Evolutionary conservation across 1,140 invertebrate species (phyloP), one percentile per base, ranked within the genome.

Genomic region (Linepithema humile): DNA sequence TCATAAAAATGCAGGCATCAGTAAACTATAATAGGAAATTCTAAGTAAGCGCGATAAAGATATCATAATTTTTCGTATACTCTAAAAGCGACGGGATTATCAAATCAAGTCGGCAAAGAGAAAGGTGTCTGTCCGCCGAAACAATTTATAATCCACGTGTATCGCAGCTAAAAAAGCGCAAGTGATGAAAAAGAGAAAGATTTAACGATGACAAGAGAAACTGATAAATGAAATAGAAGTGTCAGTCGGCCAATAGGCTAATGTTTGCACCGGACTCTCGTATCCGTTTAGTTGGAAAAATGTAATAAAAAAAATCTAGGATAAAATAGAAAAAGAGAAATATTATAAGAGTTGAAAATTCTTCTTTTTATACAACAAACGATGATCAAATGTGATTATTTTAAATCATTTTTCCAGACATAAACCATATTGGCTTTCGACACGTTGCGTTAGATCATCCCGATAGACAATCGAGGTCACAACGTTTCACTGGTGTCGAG

Each of bases 181-280:
- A 75, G 7, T 17, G 17, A n/a, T 29, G 53, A 78, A 0, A 35
- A 64, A 20, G 1, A 10, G 32, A 7, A 26, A 69, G 32, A 75
- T 55, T 29, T 53, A n/a, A 50, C 3, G 1, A 5, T 3, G 12
- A 17, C 17, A 12, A 29, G 26, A 1, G 20, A 70, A 69, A 55
- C 3, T 40, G 45, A 69, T 20, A 43, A 78, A 29, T 38, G 38
- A 35, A 77, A 17, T n/a, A 35, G 59, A 38, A 7, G 20, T 26
- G 23, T 80, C 35, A 69, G 48, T 55, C 38, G 75, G 48, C 38
- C 7, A 80, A 70, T 20, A 26, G 64, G 35, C 32, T 80, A 55
- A 78, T 67, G 15, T 9, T 26, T 6, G 20, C 23, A 48, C 35
- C 15, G 26, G 6, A n/a, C 43, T 69, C 38, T 67, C 15, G 5